Evolutionary conservation across 2,113 vertebrate genomes (phyloP), one percentile per base, ranked within the genome.

Genomic region (Thinocorus orbignyianus): DNA sequence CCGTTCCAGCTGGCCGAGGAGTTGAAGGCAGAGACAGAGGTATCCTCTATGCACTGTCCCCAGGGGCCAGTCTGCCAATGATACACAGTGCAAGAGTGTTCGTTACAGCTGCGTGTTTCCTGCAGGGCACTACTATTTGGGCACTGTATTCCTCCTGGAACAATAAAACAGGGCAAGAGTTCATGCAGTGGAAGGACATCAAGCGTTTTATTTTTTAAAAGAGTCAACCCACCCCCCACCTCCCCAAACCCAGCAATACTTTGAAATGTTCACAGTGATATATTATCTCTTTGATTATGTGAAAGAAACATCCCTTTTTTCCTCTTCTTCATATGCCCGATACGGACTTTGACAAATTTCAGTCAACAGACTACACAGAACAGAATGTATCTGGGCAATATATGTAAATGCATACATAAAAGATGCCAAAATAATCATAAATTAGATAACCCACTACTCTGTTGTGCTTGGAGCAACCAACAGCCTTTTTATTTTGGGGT

Each of bases 31-130:
- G 98, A 97, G 39, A 99, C 97, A 3, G 99, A 99, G 2, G 98
- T 97, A 96, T 99, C 99, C 81, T 99, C 99, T 8, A 98, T 97
- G 93, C 99, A 99, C 24, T 98, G 98, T 13, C 99, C 99, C 99
- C 99, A 99, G 0, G 98, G 97, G 15, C 99, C 99, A 0, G 99
- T 99, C 96, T 99, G 99, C 99, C 99, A 99, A 86, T 99, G 99
- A 94, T 99, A 99, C 9, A 99, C 99, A 3, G 99, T 99, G 77
- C 99, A 99, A 25, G 99, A 98, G 90, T 99, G 99, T 39, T 99
- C 99, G 1, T 99, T 99, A 62, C 99, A 99, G 98, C 98, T 99
- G 58, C 99, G 98, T 0, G 98, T 98, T 95, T 99, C 99, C 97
- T 99, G 99, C 3, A 99, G 98, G 35, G 98, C 90, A 31, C 98